Evolutionary conservation across 1,140 invertebrate genomes (phyloP).

Genomic region (Phortica variegata): DNA sequence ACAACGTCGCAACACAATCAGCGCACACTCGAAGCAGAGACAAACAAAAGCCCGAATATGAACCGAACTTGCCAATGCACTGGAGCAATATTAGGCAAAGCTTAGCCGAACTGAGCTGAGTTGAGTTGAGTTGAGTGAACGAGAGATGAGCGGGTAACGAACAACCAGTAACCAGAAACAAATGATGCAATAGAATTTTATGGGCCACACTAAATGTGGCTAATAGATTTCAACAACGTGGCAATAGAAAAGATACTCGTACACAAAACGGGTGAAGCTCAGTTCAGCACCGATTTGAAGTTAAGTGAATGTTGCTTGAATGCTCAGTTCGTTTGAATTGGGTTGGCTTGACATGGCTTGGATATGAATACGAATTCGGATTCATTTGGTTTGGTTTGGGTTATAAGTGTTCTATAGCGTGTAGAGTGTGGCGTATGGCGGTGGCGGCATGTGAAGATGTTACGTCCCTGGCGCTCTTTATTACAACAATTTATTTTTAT

Average conservation of each 20-base stretch:
- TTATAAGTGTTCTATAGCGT: slow-evolving; percentile 4
- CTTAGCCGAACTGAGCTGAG: background rate
- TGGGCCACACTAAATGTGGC: slow-evolving; percentile 53
- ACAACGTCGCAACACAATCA: background rate
- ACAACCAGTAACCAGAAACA: slow-evolving; percentile 42
- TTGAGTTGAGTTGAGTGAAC: background rate
- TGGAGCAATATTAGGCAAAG: background rate
- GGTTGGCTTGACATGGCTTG: slow-evolving; percentile 3
- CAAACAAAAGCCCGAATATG: slow-evolving; percentile 3
- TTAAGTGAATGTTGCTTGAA: too few species aligned
- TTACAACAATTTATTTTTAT: slow-evolving; percentile 54
- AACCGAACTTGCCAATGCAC: background rate
- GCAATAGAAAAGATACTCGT: slow-evolving; percentile 49
- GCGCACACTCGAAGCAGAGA: background rate
- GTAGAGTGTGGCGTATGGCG: slow-evolving; percentile 18
- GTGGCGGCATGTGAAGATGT: too few species aligned
- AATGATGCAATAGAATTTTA: slow-evolving; percentile 55
- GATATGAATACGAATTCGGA: background rate
- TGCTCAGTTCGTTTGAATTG: too few species aligned
- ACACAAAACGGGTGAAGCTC: slow-evolving; percentile 24
- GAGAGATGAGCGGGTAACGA: background rate
- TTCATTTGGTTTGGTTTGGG: slow-evolving; percentile 8
- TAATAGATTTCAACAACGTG: slow-evolving; percentile 55
- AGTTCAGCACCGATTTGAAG: slow-evolving; percentile 8
- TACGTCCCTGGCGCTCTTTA: slow-evolving; percentile 29